Conservation (phyloP, 2,113 vertebrate species). For the Corynorhinus townsendii region DNA sequence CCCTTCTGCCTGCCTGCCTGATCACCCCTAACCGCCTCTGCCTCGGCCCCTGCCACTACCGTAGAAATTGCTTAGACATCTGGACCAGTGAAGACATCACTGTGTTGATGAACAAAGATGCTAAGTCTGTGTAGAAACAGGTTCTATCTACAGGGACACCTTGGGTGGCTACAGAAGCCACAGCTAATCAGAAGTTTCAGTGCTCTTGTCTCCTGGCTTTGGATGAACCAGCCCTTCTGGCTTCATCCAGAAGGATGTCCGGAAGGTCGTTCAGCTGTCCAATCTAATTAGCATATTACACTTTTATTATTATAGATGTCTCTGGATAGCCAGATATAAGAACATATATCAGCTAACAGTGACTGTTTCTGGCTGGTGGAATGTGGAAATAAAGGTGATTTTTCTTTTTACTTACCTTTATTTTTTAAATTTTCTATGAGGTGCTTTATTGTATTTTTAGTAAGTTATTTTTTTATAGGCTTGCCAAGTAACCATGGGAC, state of each 20-base stretch:
- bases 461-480: conserved; percentile 12
- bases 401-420: not conserved
- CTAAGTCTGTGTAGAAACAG: not conserved
- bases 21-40: no score
- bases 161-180: not conserved
- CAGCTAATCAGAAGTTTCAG: not conserved
- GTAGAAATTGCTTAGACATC: not conserved
- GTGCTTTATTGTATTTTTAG: not conserved
- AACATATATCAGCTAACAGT: not conserved
- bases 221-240: not conserved
- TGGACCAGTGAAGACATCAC: not conserved
- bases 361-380: not conserved
- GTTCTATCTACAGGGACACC: not conserved
- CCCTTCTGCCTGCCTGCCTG: no score
- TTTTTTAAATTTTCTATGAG: conserved; percentile 5
- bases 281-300: no score
- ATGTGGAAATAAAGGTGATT: not conserved
- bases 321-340: not conserved
- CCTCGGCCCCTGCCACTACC: no score
- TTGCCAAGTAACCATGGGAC: not conserved
- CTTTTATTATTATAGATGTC: not conserved
- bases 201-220: not conserved
- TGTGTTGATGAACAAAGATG: not conserved
- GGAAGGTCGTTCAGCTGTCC: no score
- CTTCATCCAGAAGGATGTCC: no score